These are phyloP conservation scores for Phaenicophaeus curvirostris DNA, from an alignment of 2,797 vertebrate species.

Conservation along the genomic window DNA sequence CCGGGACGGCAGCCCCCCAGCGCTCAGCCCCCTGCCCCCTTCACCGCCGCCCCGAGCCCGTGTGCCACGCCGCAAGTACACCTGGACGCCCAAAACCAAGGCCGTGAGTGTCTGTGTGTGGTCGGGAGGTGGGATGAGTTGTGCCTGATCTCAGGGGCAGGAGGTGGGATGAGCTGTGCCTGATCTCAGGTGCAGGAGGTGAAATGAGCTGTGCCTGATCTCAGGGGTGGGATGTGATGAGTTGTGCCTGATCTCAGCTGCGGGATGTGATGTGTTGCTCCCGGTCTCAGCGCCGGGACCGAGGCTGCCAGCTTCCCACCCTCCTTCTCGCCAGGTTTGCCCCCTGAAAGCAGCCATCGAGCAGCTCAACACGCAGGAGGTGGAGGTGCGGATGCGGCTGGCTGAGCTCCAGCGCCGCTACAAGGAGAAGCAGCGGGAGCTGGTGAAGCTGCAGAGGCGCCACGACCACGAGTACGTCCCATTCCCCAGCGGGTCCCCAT, in stretches of 20 bases:
- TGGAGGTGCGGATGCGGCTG: conserved; percentile 91
- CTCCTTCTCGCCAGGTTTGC: conserved; percentile 80
- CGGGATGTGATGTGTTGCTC: no score
- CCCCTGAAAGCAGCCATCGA: conserved; percentile 92
- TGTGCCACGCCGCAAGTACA: conserved; percentile 90
- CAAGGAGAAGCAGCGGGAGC: conserved; percentile 95
- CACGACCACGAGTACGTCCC: conserved; percentile 89
- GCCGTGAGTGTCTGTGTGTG: conserved; percentile 78
- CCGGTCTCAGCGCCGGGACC: no score
- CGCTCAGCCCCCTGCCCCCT: conserved; percentile 60
- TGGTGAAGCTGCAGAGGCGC: conserved; percentile 91
- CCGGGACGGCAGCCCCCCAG: conserved; percentile 52
- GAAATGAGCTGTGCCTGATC: no score
- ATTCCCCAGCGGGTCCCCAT: neutral
- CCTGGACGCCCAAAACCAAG: conserved; percentile 92
- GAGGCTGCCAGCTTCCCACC: neutral
- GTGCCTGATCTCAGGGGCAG: no score
- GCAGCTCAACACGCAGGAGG: conserved; percentile 90
- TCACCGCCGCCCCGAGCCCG: conserved; percentile 79
- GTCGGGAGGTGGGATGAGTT: no score
- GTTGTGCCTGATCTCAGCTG: neutral
- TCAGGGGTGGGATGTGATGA: neutral
- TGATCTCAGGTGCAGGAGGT: no score
- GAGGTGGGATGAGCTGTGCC: no score
- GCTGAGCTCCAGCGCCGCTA: conserved; percentile 93